These are phyloP conservation scores for Maccullochella peelii DNA, from an alignment of 2,113 vertebrate genomes.

Conservation along the genomic window DNA sequence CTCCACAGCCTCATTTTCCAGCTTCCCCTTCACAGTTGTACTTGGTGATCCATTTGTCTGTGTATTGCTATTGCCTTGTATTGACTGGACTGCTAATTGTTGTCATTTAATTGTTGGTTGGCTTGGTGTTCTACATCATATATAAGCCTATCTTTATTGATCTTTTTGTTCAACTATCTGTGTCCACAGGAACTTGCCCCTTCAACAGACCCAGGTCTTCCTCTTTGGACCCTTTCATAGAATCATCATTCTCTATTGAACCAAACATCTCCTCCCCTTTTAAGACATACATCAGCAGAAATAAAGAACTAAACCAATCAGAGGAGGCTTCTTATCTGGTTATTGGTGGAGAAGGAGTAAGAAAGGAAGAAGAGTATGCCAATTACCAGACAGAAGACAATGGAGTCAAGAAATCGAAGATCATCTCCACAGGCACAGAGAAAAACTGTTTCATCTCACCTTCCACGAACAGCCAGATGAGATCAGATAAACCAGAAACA, in stretches of 20 bases:
- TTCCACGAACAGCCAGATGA: conserved; percentile 33
- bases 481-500: conserved; percentile 69
- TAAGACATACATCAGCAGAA: conserved; percentile 48
- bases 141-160: conserved; percentile 24
- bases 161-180: conserved; percentile 31
- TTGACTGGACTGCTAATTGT: conserved; percentile 72
- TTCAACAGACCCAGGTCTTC: conserved; percentile 77
- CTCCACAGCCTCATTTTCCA: conserved; percentile 85
- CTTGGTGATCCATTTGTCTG: conserved; percentile 92
- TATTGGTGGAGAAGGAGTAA: conserved; percentile 64
- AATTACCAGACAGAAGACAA: conserved; percentile 64
- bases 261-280: conserved; percentile 45
- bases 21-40: conserved; percentile 85
- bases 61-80: conserved; percentile 83
- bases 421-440: conserved; percentile 22
- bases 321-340: conserved; percentile 78
- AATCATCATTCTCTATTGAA: conserved; percentile 65
- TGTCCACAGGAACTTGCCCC: conserved; percentile 75
- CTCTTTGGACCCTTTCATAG: conserved; percentile 79
- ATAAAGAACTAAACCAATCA: conserved; percentile 49
- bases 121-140: conserved; percentile 59
- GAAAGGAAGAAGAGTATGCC: conserved; percentile 64
- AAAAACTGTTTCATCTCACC: conserved; percentile 21
- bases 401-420: conserved; percentile 51
- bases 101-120: conserved; percentile 54